Percentiles rank a stretch among this genome's conserved stretches.
Evolutionary conservation across 2,888 invertebrate genomes (phyloP).

Genomic region (Pimpla rufipes): DNA sequence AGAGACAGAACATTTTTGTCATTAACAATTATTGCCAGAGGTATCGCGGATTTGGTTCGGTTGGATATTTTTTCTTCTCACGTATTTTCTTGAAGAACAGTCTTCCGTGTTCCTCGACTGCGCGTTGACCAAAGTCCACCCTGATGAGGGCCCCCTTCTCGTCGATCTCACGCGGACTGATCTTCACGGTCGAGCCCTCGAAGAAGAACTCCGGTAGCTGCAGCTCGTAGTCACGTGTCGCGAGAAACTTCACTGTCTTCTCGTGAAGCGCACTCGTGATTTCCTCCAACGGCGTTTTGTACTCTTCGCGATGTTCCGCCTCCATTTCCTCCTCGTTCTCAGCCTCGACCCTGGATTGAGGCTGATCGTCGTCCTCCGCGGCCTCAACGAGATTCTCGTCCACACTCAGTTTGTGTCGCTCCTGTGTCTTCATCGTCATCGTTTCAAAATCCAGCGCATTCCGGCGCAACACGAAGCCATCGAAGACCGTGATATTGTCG

Average conservation of each 20-base stretch:
- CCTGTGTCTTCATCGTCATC: conserved; percentile 72
- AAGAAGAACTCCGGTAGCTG: conserved; percentile 91
- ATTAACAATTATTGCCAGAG: conserved; percentile 30
- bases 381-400: conserved; percentile 78
- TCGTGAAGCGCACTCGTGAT: conserved; percentile 90
- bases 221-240: conserved; percentile 92
- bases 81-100: conserved; percentile 90
- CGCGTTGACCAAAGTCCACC: conserved; percentile 88
- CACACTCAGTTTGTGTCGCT: conserved; percentile 75
- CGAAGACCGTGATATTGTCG: conserved; percentile 89
- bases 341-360: conserved; percentile 61
- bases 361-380: conserved; percentile 80
- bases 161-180: conserved; percentile 91
- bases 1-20: conserved; percentile 52
- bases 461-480: conserved; percentile 88
- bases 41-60: background rate
- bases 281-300: conserved; percentile 89
- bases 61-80: conserved; percentile 83
- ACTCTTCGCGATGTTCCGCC: conserved; percentile 74
- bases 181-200: conserved; percentile 90
- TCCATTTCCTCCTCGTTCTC: conserved; percentile 75
- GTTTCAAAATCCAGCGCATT: conserved; percentile 87
- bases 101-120: conserved; percentile 86
- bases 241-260: conserved; percentile 90
- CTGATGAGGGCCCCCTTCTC: conserved; percentile 92